Conservation (phyloP, 2,888 invertebrate species). For the Orthosia gracilis region DNA sequence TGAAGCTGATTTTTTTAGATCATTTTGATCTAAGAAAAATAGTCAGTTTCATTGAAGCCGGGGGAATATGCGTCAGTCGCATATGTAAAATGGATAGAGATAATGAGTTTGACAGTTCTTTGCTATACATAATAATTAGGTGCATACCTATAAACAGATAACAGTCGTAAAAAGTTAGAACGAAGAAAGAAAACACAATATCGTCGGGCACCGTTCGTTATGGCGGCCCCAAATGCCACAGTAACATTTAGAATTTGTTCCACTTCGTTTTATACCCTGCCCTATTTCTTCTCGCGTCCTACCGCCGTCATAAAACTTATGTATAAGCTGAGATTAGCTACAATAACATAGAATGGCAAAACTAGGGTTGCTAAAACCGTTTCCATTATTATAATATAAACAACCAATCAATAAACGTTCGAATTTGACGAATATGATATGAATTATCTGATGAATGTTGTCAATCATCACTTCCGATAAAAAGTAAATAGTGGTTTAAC, state of each 20-base stretch:
- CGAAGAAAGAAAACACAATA: constrained; percentile 54
- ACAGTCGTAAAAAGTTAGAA: constrained; percentile 35
- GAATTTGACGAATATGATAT: constrained; percentile 26
- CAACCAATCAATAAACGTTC: constrained; percentile 29
- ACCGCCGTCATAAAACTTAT: constrained; percentile 64
- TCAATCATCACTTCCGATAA: constrained; percentile 23
- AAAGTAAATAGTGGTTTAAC: constrained; percentile 24
- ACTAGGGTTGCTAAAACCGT: neutral
- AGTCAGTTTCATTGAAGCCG: too few relatives aligned
- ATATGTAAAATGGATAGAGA: too few relatives aligned
- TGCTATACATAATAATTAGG: neutral
- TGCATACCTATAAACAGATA: constrained; percentile 9
- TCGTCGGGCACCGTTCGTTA: constrained; percentile 69
- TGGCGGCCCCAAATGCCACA: constrained; percentile 82
- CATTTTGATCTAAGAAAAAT: too few relatives aligned
- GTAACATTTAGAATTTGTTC: constrained; percentile 86
- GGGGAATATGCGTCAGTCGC: too few relatives aligned
- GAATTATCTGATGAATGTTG: constrained; percentile 15
- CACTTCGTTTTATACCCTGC: constrained; percentile 82
- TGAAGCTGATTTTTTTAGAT: too few relatives aligned
- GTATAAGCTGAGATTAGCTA: constrained; percentile 8
- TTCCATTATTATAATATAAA: constrained; percentile 17
- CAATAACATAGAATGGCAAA: constrained; percentile 19
- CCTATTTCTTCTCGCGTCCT: constrained; percentile 76
- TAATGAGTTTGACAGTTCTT: neutral